phyloP scores from a whole-genome alignment of 2,888 invertebrate species.

The Erebia palarica region DNA sequence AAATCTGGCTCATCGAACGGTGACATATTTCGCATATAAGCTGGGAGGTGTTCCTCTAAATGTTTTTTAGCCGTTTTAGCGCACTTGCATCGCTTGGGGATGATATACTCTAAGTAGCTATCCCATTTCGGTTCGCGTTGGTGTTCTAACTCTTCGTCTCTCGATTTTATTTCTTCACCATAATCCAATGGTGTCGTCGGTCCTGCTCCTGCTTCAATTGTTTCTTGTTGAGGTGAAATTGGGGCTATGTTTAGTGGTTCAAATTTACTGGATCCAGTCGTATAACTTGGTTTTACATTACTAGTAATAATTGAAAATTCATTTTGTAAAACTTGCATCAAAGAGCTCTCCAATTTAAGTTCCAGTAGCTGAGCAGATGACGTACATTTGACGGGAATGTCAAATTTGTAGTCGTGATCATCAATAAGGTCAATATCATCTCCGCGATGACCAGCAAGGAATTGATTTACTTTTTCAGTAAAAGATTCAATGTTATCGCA shows the following conservation, averaged over 20 bases:
- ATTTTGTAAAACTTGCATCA: slow-evolving; percentile 65
- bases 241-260: slow-evolving; percentile 12
- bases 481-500: slow-evolving; percentile 68
- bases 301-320: slow-evolving; percentile 59
- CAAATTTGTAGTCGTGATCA: slow-evolving; percentile 54
- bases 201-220: slow-evolving; percentile 21
- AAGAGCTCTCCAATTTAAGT: slow-evolving; percentile 63
- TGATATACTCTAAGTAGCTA: slow-evolving; percentile 57
- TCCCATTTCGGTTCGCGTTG: slow-evolving; percentile 67
- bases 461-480: slow-evolving; percentile 59
- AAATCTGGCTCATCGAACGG: slow-evolving; percentile 54
- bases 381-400: slow-evolving; percentile 58
- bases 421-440: slow-evolving; percentile 57
- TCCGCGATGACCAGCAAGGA: slow-evolving; percentile 54
- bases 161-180: slow-evolving; percentile 51
- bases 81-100: slow-evolving; percentile 58
- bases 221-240: slow-evolving; percentile 24
- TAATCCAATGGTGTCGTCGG: slow-evolving; percentile 31
- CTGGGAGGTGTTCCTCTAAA: slow-evolving; percentile 62
- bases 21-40: slow-evolving; percentile 67
- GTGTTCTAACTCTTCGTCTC: slow-evolving; percentile 52
- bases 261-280: slow-evolving; percentile 56
- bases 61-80: slow-evolving; percentile 61
- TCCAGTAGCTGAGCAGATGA: slow-evolving; percentile 53
- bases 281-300: slow-evolving; percentile 54